These are phyloP conservation scores for Thryonomys swinderianus DNA, from an alignment of 2,113 vertebrate species.

Conservation along the genomic window DNA sequence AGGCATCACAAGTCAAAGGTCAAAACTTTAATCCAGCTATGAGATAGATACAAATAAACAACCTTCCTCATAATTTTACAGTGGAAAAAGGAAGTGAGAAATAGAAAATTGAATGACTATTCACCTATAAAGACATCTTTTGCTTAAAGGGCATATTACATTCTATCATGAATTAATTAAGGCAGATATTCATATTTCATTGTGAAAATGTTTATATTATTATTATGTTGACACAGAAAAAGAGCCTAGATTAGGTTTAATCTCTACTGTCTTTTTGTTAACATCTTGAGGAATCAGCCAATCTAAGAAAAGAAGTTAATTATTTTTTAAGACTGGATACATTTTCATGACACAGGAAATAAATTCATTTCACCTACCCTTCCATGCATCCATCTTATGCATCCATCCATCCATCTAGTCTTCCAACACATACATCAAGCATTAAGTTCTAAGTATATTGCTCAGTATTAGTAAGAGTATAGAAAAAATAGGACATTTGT, in stretches of 20 bases:
- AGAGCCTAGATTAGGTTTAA: slow-evolving; percentile 25
- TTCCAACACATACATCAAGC: background rate
- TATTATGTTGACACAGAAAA: background rate
- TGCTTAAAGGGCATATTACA: slow-evolving; percentile 37
- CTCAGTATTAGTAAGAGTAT: background rate
- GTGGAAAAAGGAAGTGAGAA: background rate
- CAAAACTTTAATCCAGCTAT: background rate
- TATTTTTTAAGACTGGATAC: slow-evolving; percentile 13
- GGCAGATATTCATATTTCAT: background rate
- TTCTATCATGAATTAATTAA: background rate
- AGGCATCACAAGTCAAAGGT: background rate
- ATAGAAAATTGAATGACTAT: background rate
- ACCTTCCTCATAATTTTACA: background rate
- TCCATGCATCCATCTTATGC: background rate
- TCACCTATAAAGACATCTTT: background rate
- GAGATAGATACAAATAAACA: background rate
- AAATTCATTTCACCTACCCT: background rate
- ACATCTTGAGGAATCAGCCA: background rate
- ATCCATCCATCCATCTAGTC: background rate
- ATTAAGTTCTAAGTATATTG: background rate
- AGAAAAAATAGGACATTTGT: background rate
- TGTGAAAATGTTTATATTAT: too few relatives aligned
- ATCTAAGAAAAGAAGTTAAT: background rate
- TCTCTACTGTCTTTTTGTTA: slow-evolving; percentile 10
- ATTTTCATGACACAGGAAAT: background rate